phyloP scores from a whole-genome alignment of 2,113 vertebrate genomes.

The Petrocephalus zakoni region DNA sequence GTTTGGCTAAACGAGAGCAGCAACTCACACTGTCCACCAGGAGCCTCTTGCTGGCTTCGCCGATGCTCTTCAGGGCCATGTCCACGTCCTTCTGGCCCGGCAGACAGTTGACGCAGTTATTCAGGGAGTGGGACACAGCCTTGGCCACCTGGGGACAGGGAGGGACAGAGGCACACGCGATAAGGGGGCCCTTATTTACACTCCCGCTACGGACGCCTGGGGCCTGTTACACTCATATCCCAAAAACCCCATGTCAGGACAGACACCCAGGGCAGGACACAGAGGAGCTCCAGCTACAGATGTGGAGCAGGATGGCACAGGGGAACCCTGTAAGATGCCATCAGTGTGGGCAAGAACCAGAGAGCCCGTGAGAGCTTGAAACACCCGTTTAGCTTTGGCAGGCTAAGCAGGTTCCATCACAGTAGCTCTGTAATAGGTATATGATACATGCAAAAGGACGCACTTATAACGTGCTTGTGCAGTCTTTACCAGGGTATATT shows the following conservation, averaged over 20 bases:
- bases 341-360: neutral
- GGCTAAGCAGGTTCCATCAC: neutral
- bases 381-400: neutral
- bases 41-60: slow-evolving; percentile 96
- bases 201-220: slow-evolving; percentile 53
- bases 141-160: slow-evolving; percentile 83
- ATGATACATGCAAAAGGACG: neutral
- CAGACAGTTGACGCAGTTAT: slow-evolving; percentile 97
- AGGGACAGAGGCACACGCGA: slow-evolving; percentile 22
- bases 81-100: slow-evolving; percentile 98
- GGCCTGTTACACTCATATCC: slow-evolving; percentile 55
- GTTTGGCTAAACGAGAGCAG: neutral
- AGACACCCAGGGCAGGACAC: neutral
- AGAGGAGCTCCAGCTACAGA: slow-evolving; percentile 26
- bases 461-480: neutral
- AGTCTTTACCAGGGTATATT: neutral
- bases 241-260: slow-evolving; percentile 39
- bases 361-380: neutral
- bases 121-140: slow-evolving; percentile 93
- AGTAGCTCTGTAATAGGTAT: neutral
- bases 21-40: slow-evolving; percentile 84
- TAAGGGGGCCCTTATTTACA: slow-evolving; percentile 52
- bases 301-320: slow-evolving; percentile 24
- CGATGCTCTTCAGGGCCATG: slow-evolving; percentile 93
- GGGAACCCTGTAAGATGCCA: neutral